Evolutionary conservation across 2,113 vertebrate genomes (phyloP), one percentile per base, ranked within the genome.

Genomic region (Cathartes aura): DNA sequence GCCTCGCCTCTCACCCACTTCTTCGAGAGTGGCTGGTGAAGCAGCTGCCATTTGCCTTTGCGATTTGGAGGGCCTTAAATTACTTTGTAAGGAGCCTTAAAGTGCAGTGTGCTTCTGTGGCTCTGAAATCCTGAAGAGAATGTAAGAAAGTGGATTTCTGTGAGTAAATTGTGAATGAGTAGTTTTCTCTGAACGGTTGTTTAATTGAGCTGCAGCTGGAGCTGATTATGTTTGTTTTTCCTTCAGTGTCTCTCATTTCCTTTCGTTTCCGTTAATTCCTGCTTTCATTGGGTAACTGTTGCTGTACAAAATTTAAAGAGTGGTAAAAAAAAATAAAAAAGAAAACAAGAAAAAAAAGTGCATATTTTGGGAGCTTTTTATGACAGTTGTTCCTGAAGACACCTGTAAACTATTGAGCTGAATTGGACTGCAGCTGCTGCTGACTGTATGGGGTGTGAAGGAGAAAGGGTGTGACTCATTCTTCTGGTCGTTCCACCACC

Each of bases 151-250:
- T 90, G 85, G 47, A 67, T 93, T 90, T 94, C 63, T 88, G 68
- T 45, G 87, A 92, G 89, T 87, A 87, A 93, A 95, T 82, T 63
- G 60, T 76, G 93, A 95, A 66, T 91, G 90, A 90, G 78, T 90
- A 45, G 74, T 91, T 97, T 96, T 81, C 73, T 92, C 87, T 26
- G 81, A 96, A 63, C 47, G 0, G 93, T 91, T 90, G 78, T 94
- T 96, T 96, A 93, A 96, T 89, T 94, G 93, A 96, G 86, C 96
- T 95, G 94, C 97, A 97, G 97, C 97, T 98, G 97, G 88, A 95
- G 96, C 89, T 94, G 94, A 97, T 97, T 96, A 92, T 96, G 95
- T 96, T 96, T 95, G 92, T 92, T 97, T 95, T 96, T 96, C 94
- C 94, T 96, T 87, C 94, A 72, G 93, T 84, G 34, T 91, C 71